Base-by-base conservation (phyloP, 2,797 vertebrate species). In the Astyanax mexicanus region DNA sequence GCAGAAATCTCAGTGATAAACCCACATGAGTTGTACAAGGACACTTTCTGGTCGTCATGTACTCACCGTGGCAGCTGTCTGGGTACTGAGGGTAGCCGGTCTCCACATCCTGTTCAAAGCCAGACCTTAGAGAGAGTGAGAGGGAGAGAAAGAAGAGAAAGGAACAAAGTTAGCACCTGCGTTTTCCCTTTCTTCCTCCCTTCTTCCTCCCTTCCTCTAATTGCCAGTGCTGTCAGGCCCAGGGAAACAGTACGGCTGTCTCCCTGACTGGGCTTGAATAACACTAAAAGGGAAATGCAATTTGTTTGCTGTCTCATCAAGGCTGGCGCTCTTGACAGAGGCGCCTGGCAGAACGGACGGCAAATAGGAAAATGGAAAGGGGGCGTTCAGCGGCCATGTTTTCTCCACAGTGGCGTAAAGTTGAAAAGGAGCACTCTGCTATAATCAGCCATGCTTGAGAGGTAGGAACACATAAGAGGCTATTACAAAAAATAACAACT, bases 21-120 rank as follows among this genome's bases (percentile, higher is more conserved):
- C 17, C 45, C 17, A 47, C 38, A 68, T 32, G 1, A 35, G 32
- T 69, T 38, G 21, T 37, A 42, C 8, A 44, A 68, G 58, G 37
- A 47, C 27, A 71, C 25, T 55, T 29, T 32, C 25, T 37, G 60
- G 47, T 37, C 37, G 52, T 37, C 49, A 75, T 38, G 38, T 23
- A 77, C 92, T 92, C 87, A 97, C 95, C 96, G 80, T 94, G 94
- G 83, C 96, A 97, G 87, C 85, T 90, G 37, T 93, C 92, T 0
- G 89, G 86, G 23, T 92, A 87, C 71, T 85, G 91, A 47, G 75
- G 83, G 89, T 78, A 76, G 84, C 90, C 83, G 51, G 84, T 89
- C 85, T 92, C 93, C 66, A 95, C 90, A 29, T 95, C 92, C 84
- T 93, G 94, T 58, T 96, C 94, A 65, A 94, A 93, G 17, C 89